Conservation (phyloP, 2,888 invertebrate genomes). For the Harpagoxenus sublaevis region DNA sequence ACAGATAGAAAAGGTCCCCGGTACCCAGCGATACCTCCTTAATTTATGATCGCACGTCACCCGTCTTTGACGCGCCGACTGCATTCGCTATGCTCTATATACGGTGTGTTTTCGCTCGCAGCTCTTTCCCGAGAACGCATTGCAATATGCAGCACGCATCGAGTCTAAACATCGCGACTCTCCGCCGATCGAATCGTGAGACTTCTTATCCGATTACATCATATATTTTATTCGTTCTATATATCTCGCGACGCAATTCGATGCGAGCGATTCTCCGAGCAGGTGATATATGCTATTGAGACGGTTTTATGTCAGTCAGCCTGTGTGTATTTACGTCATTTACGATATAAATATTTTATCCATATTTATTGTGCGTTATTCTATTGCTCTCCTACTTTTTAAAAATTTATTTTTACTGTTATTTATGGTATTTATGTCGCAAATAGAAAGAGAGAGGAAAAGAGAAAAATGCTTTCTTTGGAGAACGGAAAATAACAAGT, state of each 20-base stretch:
- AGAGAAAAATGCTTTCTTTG: neutral
- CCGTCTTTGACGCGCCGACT: neutral
- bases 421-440: neutral
- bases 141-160: neutral
- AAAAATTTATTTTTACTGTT: neutral
- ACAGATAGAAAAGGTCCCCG: neutral
- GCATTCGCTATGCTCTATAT: neutral
- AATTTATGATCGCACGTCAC: slow-evolving; percentile 12
- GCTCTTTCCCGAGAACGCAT: neutral
- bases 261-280: neutral
- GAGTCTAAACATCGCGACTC: slow-evolving; percentile 5
- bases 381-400: neutral
- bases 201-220: slow-evolving; percentile 7
- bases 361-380: neutral
- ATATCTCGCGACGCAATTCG: neutral
- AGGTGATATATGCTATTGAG: neutral
- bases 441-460: neutral
- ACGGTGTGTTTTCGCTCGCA: neutral
- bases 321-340: neutral
- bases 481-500: neutral
- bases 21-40: neutral
- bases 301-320: neutral
- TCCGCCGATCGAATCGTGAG: neutral
- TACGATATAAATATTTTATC: neutral
- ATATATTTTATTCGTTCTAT: neutral